A percentile compares a stretch with the other conserved stretches of the same genome.
phyloP scores from a whole-genome alignment of 2,113 vertebrate genomes.

The Boleophthalmus pectinirostris region DNA sequence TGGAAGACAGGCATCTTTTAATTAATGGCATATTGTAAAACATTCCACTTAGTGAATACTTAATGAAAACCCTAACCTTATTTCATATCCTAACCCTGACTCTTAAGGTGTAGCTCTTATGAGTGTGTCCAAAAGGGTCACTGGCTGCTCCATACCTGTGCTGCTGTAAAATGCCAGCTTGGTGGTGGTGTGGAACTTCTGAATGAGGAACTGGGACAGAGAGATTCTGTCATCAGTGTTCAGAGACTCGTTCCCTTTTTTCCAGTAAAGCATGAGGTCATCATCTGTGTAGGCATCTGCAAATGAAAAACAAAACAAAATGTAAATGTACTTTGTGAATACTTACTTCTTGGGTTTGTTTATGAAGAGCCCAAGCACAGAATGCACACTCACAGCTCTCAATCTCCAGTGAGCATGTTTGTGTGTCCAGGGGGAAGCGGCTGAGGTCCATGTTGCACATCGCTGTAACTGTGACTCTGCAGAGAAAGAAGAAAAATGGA shows the following conservation, averaged over 20 bases:
- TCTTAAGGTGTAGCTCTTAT: too few relatives aligned
- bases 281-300: conserved; percentile 97
- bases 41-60: too few relatives aligned
- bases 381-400: conserved; percentile 94
- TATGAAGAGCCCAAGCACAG: neutral
- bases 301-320: neutral
- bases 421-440: conserved; percentile 95
- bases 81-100: too few relatives aligned
- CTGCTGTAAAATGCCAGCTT: conserved; percentile 98
- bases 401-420: conserved; percentile 96
- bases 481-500: conserved; percentile 47
- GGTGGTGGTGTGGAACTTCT: conserved; percentile 97
- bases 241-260: conserved; percentile 95
- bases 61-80: too few relatives aligned
- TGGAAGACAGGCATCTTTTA: too few relatives aligned
- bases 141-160: conserved; percentile 80
- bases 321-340: neutral
- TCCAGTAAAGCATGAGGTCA: conserved; percentile 98
- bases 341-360: neutral
- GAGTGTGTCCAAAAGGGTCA: too few relatives aligned
- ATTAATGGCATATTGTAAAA: too few relatives aligned
- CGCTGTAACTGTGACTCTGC: conserved; percentile 94
- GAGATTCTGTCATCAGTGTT: conserved; percentile 97
- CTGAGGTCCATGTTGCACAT: conserved; percentile 99
- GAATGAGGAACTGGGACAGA: conserved; percentile 96